phyloP scores from a whole-genome alignment of 2,888 invertebrate species.

The Endotricha flammealis region DNA sequence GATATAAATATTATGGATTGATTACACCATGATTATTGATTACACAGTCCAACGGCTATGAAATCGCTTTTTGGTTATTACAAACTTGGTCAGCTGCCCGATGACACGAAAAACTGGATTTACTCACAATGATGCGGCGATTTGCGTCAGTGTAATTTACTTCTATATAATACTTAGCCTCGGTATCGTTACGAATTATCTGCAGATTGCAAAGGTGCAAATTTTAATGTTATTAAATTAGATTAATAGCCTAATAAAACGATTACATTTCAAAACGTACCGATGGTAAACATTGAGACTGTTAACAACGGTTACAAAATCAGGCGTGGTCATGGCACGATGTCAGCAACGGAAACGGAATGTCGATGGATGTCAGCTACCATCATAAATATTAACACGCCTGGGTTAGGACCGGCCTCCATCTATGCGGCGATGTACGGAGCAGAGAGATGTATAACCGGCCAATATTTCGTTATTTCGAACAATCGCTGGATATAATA shows the following conservation, averaged over 20 bases:
- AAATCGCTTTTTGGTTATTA: slow-evolving; percentile 31
- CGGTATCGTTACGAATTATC: too few species aligned
- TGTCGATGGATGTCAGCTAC: slow-evolving; percentile 29
- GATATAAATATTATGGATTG: slow-evolving; percentile 23
- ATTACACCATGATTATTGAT: slow-evolving; percentile 25
- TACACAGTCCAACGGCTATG: slow-evolving; percentile 29
- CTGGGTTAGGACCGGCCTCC: too few species aligned
- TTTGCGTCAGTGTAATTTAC: slow-evolving; percentile 2
- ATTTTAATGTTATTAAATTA: too few species aligned
- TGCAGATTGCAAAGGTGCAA: too few species aligned
- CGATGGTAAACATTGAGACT: background rate
- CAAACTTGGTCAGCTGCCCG: slow-evolving; percentile 24
- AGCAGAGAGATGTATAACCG: too few species aligned
- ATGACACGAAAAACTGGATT: slow-evolving; percentile 18
- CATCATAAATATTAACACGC: too few species aligned
- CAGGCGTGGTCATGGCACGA: slow-evolving; percentile 39
- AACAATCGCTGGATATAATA: too few species aligned
- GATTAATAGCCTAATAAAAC: too few species aligned
- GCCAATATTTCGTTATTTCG: too few species aligned
- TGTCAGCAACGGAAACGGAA: slow-evolving; percentile 39
- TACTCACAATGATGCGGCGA: slow-evolving; percentile 18
- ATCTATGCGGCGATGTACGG: too few species aligned
- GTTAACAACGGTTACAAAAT: slow-evolving; percentile 23
- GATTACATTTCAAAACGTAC: too few species aligned
- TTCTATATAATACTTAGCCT: too few species aligned